Conservation (phyloP, 2,797 vertebrate genomes). For the Esox masquinongy region DNA sequence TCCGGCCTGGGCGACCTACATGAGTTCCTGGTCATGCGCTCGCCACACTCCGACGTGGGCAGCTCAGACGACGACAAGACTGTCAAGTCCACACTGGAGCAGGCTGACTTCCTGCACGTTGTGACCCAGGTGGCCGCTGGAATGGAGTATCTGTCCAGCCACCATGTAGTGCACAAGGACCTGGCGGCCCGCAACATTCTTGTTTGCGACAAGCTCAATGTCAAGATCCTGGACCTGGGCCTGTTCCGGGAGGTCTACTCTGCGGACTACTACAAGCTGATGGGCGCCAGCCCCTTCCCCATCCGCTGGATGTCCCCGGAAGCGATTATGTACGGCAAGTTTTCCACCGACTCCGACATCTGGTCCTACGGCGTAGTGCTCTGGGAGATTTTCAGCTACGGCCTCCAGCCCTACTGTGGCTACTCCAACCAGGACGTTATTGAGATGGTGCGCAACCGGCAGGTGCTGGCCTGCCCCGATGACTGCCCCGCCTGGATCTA, state of each 20-base stretch:
- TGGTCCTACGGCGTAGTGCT: conserved; percentile 94
- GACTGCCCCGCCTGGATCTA: conserved; percentile 95
- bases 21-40: conserved; percentile 94
- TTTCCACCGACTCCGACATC: conserved; percentile 93
- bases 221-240: conserved; percentile 93
- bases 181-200: conserved; percentile 92
- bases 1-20: conserved; percentile 91
- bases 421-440: conserved; percentile 97
- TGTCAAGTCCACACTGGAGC: conserved; percentile 89
- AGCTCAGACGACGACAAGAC: conserved; percentile 94
- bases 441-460: conserved; percentile 90
- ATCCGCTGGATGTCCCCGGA: conserved; percentile 98
- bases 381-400: conserved; percentile 98
- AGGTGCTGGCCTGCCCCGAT: conserved; percentile 89
- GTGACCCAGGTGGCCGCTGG: conserved; percentile 89
- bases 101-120: conserved; percentile 90
- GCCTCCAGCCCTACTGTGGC: conserved; percentile 95
- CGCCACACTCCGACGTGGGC: conserved; percentile 92
- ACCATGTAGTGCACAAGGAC: conserved; percentile 94
- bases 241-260: conserved; percentile 94
- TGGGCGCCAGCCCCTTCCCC: conserved; percentile 85
- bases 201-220: conserved; percentile 88
- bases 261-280: conserved; percentile 93
- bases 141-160: conserved; percentile 94
- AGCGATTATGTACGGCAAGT: conserved; percentile 90